These are phyloP conservation scores for Eupithecia subumbrata DNA, from an alignment of 2,888 invertebrate genomes.

Conservation along the genomic window DNA sequence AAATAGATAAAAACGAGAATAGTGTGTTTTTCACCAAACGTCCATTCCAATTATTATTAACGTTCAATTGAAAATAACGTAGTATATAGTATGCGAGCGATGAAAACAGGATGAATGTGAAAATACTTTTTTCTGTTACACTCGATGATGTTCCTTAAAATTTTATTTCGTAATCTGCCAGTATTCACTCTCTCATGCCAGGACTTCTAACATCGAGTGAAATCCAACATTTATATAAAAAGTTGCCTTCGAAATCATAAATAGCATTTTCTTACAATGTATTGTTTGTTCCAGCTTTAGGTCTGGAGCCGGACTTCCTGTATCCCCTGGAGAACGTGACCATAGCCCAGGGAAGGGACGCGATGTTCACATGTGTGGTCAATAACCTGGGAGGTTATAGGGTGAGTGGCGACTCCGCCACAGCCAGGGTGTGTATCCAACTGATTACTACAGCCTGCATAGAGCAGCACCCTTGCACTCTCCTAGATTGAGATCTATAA, in stretches of 20 bases:
- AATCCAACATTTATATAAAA: neutral
- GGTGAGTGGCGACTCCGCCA: constrained; percentile 95
- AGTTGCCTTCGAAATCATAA: neutral
- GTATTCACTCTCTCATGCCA: neutral
- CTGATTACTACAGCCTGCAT: constrained; percentile 73
- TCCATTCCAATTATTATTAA: neutral
- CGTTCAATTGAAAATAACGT: too few relatives aligned
- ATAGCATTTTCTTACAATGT: neutral
- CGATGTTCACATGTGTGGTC: constrained; percentile 93
- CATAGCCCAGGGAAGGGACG: constrained; percentile 92
- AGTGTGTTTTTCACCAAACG: neutral
- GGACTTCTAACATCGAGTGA: neutral
- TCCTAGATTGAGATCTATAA: constrained; percentile 75
- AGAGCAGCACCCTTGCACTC: constrained; percentile 80
- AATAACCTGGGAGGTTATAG: constrained; percentile 93
- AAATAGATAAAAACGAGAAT: neutral
- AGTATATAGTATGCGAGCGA: neutral
- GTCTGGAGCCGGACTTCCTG: constrained; percentile 92
- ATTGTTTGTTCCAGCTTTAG: constrained; percentile 85
- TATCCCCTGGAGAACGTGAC: constrained; percentile 93
- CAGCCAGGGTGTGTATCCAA: constrained; percentile 93
- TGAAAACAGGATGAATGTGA: neutral
- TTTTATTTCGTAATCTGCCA: neutral
- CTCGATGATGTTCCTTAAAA: neutral
- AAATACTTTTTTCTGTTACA: neutral